phyloP scores from a whole-genome alignment of 1,140 invertebrate species.

The Anagrus nilaparvatae region DNA sequence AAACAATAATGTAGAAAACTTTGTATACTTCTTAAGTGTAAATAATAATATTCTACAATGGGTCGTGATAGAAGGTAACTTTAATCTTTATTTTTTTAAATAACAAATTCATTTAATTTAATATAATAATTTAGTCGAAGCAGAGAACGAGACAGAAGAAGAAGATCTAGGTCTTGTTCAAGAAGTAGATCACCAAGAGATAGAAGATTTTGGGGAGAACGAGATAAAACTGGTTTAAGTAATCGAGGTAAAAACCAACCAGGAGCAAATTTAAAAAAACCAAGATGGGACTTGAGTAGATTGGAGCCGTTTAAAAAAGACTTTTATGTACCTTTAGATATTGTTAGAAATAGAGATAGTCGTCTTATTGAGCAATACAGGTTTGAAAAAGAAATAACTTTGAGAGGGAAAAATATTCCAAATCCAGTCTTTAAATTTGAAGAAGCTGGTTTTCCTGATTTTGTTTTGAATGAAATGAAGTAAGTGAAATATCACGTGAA shows the following conservation, averaged over 20 bases:
- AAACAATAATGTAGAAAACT: too few relatives aligned
- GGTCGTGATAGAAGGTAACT: slow-evolving; percentile 28
- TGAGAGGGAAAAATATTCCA: slow-evolving; percentile 67
- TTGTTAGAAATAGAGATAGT: slow-evolving; percentile 57
- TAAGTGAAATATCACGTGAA: slow-evolving; percentile 18
- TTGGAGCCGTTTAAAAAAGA: slow-evolving; percentile 86
- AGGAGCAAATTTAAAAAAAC: slow-evolving; percentile 66
- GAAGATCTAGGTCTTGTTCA: slow-evolving; percentile 33
- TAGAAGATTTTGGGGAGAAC: slow-evolving; percentile 34
- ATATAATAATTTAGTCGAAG: slow-evolving; percentile 25
- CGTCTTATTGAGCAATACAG: slow-evolving; percentile 67
- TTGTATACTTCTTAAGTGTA: too few relatives aligned
- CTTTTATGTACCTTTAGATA: slow-evolving; percentile 75
- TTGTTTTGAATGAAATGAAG: slow-evolving; percentile 63
- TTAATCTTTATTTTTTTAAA: slow-evolving; percentile 6
- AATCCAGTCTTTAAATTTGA: slow-evolving; percentile 77
- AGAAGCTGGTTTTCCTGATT: slow-evolving; percentile 74
- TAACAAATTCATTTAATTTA: slow-evolving; percentile 1
- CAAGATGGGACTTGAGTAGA: slow-evolving; percentile 67
- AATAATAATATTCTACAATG: too few relatives aligned
- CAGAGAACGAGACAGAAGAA: slow-evolving; percentile 35
- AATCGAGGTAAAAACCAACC: slow-evolving; percentile 44
- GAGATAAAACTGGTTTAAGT: slow-evolving; percentile 65
- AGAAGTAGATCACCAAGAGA: slow-evolving; percentile 35
- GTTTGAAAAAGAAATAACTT: slow-evolving; percentile 66